These are phyloP conservation scores for Carlito syrichta DNA, from an alignment of 2,113 vertebrate genomes.

Conservation along the genomic window DNA sequence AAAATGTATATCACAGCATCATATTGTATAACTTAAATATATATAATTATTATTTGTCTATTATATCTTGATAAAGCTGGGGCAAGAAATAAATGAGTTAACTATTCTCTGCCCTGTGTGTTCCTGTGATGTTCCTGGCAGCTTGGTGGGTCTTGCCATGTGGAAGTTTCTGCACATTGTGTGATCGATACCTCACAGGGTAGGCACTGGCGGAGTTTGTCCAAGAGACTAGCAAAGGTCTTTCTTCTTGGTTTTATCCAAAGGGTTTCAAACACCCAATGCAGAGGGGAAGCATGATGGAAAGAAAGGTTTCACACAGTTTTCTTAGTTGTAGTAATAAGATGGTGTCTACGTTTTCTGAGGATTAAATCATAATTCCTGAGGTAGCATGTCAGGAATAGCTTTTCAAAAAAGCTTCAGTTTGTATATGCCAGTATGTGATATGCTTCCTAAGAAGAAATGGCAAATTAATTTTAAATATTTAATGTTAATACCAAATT, in stretches of 20 bases:
- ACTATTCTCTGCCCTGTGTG: not conserved
- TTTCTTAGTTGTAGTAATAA: not conserved
- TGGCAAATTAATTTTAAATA: not conserved
- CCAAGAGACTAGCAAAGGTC: not conserved
- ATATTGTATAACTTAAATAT: not conserved
- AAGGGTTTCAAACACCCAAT: not conserved
- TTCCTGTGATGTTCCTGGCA: not conserved
- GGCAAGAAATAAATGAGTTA: not conserved
- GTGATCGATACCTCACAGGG: accelerated
- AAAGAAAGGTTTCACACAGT: not conserved
- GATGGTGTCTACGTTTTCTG: not conserved
- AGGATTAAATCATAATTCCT: not conserved
- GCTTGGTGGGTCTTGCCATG: not conserved
- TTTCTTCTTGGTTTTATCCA: not conserved
- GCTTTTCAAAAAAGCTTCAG: not conserved
- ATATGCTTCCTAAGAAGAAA: not conserved
- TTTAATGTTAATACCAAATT: not conserved
- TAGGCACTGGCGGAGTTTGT: not conserved
- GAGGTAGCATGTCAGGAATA: not conserved
- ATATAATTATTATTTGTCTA: not conserved
- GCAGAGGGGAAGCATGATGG: not conserved
- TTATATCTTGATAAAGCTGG: not conserved
- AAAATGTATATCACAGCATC: not conserved
- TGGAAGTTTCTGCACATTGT: not conserved
- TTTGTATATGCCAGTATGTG: not conserved